These are phyloP conservation scores for Cyprinus carpio DNA, from an alignment of 2,113 vertebrate species.

Conservation along the genomic window DNA sequence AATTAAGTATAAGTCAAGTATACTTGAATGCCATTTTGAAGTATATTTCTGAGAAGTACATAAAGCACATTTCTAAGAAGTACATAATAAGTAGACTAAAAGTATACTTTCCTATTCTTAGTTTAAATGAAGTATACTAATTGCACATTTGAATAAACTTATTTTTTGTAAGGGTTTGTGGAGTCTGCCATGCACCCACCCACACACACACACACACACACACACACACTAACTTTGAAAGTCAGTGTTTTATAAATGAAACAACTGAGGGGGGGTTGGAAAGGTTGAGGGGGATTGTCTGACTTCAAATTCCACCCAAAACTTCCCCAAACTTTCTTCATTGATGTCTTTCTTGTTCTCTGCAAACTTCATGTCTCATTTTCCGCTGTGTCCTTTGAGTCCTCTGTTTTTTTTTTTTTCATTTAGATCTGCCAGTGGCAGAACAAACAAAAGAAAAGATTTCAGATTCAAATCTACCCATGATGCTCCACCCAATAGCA, in stretches of 20 bases:
- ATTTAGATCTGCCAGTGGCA: conserved; percentile 25
- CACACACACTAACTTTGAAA: conserved; percentile 20
- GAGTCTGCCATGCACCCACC: conserved; percentile 1
- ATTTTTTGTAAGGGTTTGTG: background rate
- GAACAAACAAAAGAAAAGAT: conserved; percentile 30
- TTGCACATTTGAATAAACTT: no score
- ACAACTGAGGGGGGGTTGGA: background rate
- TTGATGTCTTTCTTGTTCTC: conserved; percentile 32
- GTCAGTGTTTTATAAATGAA: conserved; percentile 50
- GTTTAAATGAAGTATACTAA: no score
- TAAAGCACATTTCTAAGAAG: no score
- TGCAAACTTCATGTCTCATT: conserved; percentile 39
- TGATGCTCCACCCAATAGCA: conserved; percentile 18
- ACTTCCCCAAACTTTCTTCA: conserved; percentile 30
- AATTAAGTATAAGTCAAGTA: no score
- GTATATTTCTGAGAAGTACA: no score
- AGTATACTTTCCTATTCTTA: no score
- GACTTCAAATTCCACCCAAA: conserved; percentile 20
- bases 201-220: conserved; percentile 8
- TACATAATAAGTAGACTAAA: no score
- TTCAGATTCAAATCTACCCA: conserved; percentile 36
- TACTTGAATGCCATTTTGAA: no score
- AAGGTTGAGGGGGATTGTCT: conserved; percentile 1
- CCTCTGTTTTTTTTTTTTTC: conserved; percentile 27
- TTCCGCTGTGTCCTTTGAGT: background rate